Evolutionary conservation across 2,797 vertebrate genomes (phyloP), one percentile per base, ranked within the genome.

Genomic region (Merluccius polli): DNA sequence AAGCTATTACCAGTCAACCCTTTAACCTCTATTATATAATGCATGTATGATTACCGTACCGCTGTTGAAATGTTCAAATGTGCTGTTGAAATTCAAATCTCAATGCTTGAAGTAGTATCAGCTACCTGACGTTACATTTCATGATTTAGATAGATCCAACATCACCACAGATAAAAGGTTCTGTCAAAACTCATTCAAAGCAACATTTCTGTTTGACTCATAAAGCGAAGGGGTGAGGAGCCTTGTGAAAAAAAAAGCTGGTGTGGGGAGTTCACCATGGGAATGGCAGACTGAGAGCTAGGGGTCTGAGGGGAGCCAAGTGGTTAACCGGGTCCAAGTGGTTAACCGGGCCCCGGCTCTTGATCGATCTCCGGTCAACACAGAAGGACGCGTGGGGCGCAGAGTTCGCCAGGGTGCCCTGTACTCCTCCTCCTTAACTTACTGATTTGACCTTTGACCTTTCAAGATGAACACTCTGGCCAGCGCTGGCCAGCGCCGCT

Each of bases 341-440:
- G 59, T 90, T 91, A 91, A 89, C 88, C 83, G 83, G 82, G 59
- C n/a, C 59, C 83, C 84, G 11, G 70, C 77, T 15, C 44, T 2
- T 78, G 83, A 93, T 93, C 90, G 85, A 92, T 91, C 76, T 35
- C 8, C 77, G 84, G 92, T 92, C 87, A 82, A 59, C 70, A 86
- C 76, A 1, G 38, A 83, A 83, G 31, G 35, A 27, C 12, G 24
- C 11, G 36, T 27, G n/a, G 71, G 67, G 84, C 33, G 27, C 15
- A 1, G 13, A 29, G 71, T 30, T 72, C 21, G 79, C 78, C 77
- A n/a, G 83, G 32, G 69, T 78, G 82, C 15, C 30, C 69, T n/a
- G n/a, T n/a, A n/a, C n/a, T n/a, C n/a, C 87, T 87, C 82, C 90
- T 89, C 87, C 86, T 91, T 90, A 92, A 91, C 91, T 87, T 78